Conservation (phyloP, 1,140 invertebrate genomes). For the Lutraria rhynchaena region DNA sequence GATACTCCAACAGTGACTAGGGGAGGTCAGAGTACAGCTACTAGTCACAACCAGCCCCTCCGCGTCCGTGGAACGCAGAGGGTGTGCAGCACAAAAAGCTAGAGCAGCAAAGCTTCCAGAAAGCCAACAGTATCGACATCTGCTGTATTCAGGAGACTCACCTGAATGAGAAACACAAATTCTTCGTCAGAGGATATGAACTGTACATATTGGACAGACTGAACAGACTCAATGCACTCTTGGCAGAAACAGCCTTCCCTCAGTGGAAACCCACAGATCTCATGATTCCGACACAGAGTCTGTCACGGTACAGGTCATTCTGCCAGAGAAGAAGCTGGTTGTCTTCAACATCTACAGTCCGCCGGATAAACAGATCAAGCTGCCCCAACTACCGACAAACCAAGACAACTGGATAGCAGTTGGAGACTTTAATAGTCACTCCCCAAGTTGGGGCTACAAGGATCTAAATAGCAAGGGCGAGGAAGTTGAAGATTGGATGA, state of each 20-base stretch:
- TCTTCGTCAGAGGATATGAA: conserved; percentile 31
- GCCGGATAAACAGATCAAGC: conserved; percentile 33
- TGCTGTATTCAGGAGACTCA: conserved; percentile 14
- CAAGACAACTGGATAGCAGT: conserved; percentile 24
- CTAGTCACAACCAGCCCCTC: conserved; percentile 24
- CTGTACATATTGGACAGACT: conserved; percentile 33
- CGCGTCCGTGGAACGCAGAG: conserved; percentile 27
- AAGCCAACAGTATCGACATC: conserved; percentile 26
- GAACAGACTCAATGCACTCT: conserved; percentile 36
- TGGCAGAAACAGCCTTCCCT: conserved; percentile 27
- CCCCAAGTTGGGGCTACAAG: conserved; percentile 53
- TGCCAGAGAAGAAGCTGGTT: conserved; percentile 18
- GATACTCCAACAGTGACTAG: conserved; percentile 16
- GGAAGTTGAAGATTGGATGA: conserved; percentile 54
- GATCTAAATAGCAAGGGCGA: conserved; percentile 49
- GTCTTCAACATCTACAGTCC: conserved; percentile 52
- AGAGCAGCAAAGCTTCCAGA: conserved; percentile 26
- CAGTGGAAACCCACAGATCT: conserved; percentile 28
- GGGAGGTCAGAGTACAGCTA: conserved; percentile 32
- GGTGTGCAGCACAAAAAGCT: conserved; percentile 33
- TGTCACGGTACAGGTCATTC: conserved; percentile 7
- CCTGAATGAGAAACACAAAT: not conserved
- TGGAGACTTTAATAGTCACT: conserved; percentile 45
- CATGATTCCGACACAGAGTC: conserved; percentile 42
- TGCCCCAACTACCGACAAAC: not conserved